Evolutionary conservation across 2,113 vertebrate species (phyloP).

Genomic region (Corvus hawaiiensis): DNA sequence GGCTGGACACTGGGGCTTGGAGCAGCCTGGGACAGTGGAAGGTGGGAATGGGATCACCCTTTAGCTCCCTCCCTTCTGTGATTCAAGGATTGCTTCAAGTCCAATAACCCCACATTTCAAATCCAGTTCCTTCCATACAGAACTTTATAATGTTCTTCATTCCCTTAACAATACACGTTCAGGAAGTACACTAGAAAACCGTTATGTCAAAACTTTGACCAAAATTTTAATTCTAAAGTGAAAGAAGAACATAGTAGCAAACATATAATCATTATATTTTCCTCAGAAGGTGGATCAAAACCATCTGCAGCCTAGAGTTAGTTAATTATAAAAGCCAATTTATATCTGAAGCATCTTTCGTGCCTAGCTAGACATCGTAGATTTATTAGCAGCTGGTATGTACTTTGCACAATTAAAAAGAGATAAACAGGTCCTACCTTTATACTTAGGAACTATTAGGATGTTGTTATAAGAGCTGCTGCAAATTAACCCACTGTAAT

Average conservation of each 20-base stretch:
- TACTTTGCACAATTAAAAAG: slow-evolving; percentile 21
- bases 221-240: background rate
- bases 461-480: slow-evolving; percentile 45
- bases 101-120: accelerated
- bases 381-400: slow-evolving; percentile 14
- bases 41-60: background rate
- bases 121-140: background rate
- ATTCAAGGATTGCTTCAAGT: background rate
- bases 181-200: background rate
- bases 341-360: background rate
- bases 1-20: background rate
- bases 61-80: background rate
- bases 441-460: slow-evolving; percentile 45
- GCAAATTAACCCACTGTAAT: slow-evolving; percentile 56
- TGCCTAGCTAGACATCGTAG: background rate
- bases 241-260: background rate
- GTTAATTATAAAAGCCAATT: slow-evolving; percentile 24
- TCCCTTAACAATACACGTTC: background rate
- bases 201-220: background rate
- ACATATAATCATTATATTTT: background rate
- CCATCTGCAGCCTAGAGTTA: background rate
- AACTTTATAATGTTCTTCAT: background rate
- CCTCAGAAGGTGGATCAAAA: background rate
- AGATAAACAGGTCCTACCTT: slow-evolving; percentile 43
- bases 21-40: background rate